Base-by-base conservation (phyloP, 2,113 vertebrate genomes). In the Cyrtonyx montezumae region DNA sequence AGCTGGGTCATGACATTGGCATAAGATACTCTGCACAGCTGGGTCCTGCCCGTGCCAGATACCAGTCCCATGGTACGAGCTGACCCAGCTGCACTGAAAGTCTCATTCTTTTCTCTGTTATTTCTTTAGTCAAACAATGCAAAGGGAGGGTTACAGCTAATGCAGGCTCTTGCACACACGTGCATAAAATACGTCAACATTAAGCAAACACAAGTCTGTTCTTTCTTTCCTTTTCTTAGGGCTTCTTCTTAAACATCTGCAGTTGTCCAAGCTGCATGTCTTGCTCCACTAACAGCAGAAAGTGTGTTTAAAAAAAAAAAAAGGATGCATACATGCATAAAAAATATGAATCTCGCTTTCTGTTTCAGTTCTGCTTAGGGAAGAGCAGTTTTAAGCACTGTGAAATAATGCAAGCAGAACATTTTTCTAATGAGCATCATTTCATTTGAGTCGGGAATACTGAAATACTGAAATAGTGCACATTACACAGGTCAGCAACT, bases 81-180 rank as follows among this genome's bases (percentile, higher is more conserved):
- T 96, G 93, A 86, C 96, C 95, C 97, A 94, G 96, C 96, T 96
- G 95, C 71, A 49, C 93, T 94, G 71, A 96, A 94, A 94, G 63
- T 66, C 85, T 92, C 91, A 66, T 95, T 96, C 95, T 96, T 94
- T 56, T 78, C 74, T 87, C 73, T 42, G 12, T 36, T 3, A 0
- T 19, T 59, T 70, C 53, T 30, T 43, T 42, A 49, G 65, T 79
- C 66, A 82, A 73, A 75, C 79, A 89, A 56, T 94, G 85, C 66
- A 51, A 89, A 90, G 42, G 16, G 73, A 78, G 78, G 32, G 65
- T 55, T 85, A 65, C 34, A 56, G 65, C 51, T 67, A 36, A 49
- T 58, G 56, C 3, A 62, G 58, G 3, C 25, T 36, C 63, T 83
- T 75, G 61, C 71, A 66, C 49, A 76, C 93, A 55, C 2, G 1